Conservation (phyloP, 1,140 invertebrate genomes). For the Sarcophaga bullata region DNA sequence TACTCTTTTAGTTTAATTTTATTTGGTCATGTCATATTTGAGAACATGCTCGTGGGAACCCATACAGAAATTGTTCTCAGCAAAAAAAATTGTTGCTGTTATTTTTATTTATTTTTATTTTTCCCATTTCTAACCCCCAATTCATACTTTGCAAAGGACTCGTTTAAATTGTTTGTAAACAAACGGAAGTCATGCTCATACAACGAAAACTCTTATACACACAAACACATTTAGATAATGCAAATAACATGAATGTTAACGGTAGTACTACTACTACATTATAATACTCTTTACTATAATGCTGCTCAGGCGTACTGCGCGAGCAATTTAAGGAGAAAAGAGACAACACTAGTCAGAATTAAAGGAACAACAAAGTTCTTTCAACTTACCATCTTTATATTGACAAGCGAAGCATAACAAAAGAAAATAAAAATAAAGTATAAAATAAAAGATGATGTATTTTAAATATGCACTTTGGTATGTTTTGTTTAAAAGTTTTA, state of each 20-base stretch:
- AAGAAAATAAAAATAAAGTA: not conserved
- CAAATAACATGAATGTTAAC: conserved; percentile 3
- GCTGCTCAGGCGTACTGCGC: conserved; percentile 14
- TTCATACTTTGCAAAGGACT: conserved; percentile 25
- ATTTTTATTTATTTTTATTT: conserved; percentile 2
- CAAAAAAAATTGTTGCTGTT: not conserved
- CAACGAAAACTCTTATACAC: not conserved
- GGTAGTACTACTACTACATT: conserved; percentile 24
- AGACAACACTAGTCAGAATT: not conserved
- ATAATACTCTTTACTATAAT: conserved; percentile 26
- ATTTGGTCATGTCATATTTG: not conserved
- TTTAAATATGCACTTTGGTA: conserved; percentile 13
- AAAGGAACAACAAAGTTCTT: not conserved
- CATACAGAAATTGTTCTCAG: not conserved
- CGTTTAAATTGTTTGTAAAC: not conserved
- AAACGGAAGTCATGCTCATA: conserved; percentile 17
- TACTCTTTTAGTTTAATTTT: not conserved
- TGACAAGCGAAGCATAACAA: not conserved
- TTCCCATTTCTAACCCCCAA: not conserved
- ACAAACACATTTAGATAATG: not conserved
- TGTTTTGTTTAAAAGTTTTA: not conserved
- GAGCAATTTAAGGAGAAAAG: not conserved
- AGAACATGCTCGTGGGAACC: not conserved
- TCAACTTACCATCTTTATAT: conserved; percentile 25
- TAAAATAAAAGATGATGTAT: not conserved